Evolutionary conservation across 2,797 vertebrate species (phyloP).

Genomic region (Scomberomorus guttatus): DNA sequence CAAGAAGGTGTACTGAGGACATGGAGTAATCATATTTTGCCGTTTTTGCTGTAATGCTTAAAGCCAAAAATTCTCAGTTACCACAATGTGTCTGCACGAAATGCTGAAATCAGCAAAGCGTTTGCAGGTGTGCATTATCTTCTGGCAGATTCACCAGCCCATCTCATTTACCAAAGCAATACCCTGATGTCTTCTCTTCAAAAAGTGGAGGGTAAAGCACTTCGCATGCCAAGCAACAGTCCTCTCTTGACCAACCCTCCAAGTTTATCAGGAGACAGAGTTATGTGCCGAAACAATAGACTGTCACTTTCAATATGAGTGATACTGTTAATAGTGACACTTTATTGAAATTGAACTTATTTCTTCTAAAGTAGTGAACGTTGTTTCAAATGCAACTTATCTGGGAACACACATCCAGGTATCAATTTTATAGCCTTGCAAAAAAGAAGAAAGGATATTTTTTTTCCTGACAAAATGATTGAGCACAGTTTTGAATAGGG

Average conservation of each 20-base stretch:
- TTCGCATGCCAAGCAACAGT: neutral
- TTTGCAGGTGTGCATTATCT: slow-evolving; percentile 23
- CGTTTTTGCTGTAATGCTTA: slow-evolving; percentile 8
- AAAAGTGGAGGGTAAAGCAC: neutral
- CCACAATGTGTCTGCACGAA: neutral
- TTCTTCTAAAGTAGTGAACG: slow-evolving; percentile 37
- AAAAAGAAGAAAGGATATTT: slow-evolving; percentile 19
- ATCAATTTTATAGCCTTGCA: slow-evolving; percentile 26
- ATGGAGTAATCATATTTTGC: slow-evolving; percentile 30
- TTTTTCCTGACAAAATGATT: slow-evolving; percentile 20
- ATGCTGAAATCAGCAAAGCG: slow-evolving; percentile 12
- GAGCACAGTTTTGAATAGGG: slow-evolving; percentile 9
- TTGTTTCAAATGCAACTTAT: slow-evolving; percentile 34
- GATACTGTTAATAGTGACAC: slow-evolving; percentile 26
- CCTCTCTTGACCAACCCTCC: neutral
- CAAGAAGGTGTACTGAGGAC: slow-evolving; percentile 7
- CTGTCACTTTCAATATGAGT: slow-evolving; percentile 6
- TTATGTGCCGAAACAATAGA: slow-evolving; percentile 11
- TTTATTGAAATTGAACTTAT: slow-evolving; percentile 44
- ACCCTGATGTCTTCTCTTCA: slow-evolving; percentile 24
- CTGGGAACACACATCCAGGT: slow-evolving; percentile 9
- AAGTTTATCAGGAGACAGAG: slow-evolving; percentile 23
- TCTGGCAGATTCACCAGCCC: slow-evolving; percentile 1
- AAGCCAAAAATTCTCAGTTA: slow-evolving; percentile 7
- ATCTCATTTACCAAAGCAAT: slow-evolving; percentile 33